phyloP scores from a whole-genome alignment of 2,797 vertebrate species.

The Eulemur albifrons region DNA sequence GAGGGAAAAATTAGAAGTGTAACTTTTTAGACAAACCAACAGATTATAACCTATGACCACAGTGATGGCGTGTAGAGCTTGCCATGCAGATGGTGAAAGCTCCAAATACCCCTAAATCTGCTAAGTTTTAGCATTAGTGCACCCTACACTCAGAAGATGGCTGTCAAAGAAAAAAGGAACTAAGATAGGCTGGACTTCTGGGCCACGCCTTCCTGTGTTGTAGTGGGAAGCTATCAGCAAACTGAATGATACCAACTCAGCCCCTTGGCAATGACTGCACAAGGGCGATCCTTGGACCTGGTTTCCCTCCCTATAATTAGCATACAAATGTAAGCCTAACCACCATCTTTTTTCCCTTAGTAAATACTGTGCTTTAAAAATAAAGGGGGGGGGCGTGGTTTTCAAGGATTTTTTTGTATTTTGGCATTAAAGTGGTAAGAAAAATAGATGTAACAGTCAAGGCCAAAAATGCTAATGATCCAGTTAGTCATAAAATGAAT shows the following conservation, averaged over 20 bases:
- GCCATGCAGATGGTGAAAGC: background rate
- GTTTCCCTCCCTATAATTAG: background rate
- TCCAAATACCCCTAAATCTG: background rate
- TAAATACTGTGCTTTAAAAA: constrained; percentile 3
- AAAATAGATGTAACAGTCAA: background rate
- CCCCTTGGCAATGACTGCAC: background rate
- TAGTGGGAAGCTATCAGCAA: background rate
- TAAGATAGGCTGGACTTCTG: background rate
- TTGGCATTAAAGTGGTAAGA: background rate
- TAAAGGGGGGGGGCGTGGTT: background rate
- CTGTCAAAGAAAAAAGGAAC: background rate
- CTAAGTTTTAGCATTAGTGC: background rate
- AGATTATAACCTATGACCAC: background rate
- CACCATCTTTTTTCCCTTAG: background rate
- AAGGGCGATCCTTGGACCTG: background rate
- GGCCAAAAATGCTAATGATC: background rate
- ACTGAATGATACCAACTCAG: background rate
- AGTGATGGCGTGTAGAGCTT: background rate
- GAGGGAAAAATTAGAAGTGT: background rate
- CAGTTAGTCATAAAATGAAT: background rate
- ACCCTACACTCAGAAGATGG: background rate
- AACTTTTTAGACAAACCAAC: background rate
- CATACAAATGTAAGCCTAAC: background rate
- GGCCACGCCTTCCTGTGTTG: rapidly evolving
- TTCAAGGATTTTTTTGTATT: background rate